phyloP scores from a whole-genome alignment of 2,113 vertebrate species.

The Opisthocomus hoazin region DNA sequence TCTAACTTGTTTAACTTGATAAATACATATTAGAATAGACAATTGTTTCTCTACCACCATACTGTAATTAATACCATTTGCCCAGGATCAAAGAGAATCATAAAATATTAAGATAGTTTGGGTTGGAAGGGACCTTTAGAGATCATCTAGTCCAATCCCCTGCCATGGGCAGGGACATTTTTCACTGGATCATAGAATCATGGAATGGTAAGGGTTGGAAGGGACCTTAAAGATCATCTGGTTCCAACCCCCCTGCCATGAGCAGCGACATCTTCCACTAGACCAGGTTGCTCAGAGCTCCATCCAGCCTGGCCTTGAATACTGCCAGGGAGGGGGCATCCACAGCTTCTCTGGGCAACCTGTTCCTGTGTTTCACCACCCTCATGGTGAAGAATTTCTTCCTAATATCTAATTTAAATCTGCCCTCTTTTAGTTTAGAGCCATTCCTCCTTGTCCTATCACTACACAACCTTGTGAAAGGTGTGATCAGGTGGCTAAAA shows the following conservation, averaged over 20 bases:
- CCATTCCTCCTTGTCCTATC: too few species aligned
- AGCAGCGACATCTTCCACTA: neutral
- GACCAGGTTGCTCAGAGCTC: neutral
- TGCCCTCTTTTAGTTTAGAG: too few species aligned
- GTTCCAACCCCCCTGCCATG: neutral
- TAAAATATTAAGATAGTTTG: neutral
- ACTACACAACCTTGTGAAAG: too few species aligned
- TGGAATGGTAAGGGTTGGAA: neutral
- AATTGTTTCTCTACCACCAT: neutral
- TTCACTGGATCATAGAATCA: neutral
- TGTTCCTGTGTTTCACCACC: too few species aligned
- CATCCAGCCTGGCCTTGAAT: neutral
- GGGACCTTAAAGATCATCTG: neutral
- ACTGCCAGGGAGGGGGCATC: neutral
- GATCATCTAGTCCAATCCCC: neutral
- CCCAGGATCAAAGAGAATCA: neutral
- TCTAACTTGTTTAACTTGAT: neutral
- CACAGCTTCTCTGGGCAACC: too few species aligned
- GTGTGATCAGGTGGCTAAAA: neutral
- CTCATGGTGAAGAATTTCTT: too few species aligned
- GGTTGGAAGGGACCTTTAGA: neutral
- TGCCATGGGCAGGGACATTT: neutral
- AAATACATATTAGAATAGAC: neutral
- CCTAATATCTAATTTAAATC: too few species aligned
- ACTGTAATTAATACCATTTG: neutral